Percentiles rank a stretch among this genome's conserved stretches.
These are phyloP conservation scores for Pseudoips prasinana DNA, from an alignment of 2,888 invertebrate genomes.

Conservation along the genomic window DNA sequence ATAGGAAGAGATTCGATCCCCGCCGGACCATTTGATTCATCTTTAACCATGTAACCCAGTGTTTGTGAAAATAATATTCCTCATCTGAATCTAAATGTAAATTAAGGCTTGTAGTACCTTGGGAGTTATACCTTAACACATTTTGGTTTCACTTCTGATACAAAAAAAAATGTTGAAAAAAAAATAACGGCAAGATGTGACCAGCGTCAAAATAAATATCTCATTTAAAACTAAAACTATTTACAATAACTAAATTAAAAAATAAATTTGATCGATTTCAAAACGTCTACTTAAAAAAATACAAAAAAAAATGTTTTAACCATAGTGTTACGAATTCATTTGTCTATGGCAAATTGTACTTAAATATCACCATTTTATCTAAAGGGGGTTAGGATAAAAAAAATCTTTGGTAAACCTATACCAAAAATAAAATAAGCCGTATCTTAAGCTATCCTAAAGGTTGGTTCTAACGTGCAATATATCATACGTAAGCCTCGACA, in stretches of 20 bases:
- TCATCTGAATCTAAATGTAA: no score
- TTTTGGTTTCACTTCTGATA: no score
- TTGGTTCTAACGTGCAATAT: constrained; percentile 26
- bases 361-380: constrained; percentile 51
- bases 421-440: constrained; percentile 37
- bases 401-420: constrained; percentile 54
- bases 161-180: constrained; percentile 1
- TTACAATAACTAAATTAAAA: constrained; percentile 37
- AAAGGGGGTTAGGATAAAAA: constrained; percentile 30
- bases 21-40: no score
- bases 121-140: no score
- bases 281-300: constrained; percentile 46
- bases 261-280: constrained; percentile 30
- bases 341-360: constrained; percentile 62
- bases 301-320: constrained; percentile 36
- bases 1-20: no score
- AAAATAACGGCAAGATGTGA: constrained; percentile 27
- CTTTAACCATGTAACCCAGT: no score
- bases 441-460: constrained; percentile 25
- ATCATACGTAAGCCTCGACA: constrained; percentile 22
- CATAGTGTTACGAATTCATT: constrained; percentile 36
- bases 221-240: constrained; percentile 27
- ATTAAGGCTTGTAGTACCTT: no score
- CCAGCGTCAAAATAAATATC: constrained; percentile 35
- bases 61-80: no score